A percentile compares a stretch with the other conserved stretches of the same genome.
These are phyloP conservation scores for Eulemur rufifrons DNA, from an alignment of 2,113 vertebrate genomes.

Conservation along the genomic window DNA sequence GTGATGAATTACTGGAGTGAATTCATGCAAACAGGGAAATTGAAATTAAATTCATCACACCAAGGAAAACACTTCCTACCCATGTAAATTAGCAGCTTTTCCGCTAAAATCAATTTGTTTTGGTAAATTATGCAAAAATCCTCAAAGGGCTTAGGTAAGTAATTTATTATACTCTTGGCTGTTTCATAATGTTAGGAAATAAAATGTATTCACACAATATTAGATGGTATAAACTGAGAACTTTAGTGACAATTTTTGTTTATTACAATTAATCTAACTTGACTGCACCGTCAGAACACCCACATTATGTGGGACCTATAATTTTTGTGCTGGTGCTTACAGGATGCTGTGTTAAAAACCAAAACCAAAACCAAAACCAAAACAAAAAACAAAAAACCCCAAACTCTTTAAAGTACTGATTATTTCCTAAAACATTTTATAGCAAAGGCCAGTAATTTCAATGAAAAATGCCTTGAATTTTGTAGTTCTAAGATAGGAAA, in stretches of 20 bases:
- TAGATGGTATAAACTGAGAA: constrained; percentile 80
- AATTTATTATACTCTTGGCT: constrained; percentile 86
- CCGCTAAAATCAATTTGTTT: constrained; percentile 89
- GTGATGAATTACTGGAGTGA: constrained; percentile 86
- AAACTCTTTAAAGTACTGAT: constrained; percentile 32
- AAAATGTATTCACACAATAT: constrained; percentile 86
- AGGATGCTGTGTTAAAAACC: constrained; percentile 45
- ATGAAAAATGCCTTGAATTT: background rate
- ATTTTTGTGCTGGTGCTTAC: constrained; percentile 60
- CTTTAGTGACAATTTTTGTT: constrained; percentile 84
- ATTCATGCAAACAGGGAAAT: constrained; percentile 85
- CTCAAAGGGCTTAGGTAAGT: constrained; percentile 85
- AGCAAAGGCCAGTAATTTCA: constrained; percentile 60
- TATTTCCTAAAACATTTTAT: constrained; percentile 54
- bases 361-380: background rate
- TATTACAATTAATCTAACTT: constrained; percentile 83
- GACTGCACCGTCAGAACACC: constrained; percentile 76
- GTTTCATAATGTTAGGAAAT: constrained; percentile 85
- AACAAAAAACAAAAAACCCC: background rate
- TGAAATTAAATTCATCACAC: constrained; percentile 87
- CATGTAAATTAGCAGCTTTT: constrained; percentile 86
- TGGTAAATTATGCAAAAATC: constrained; percentile 88
- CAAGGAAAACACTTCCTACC: constrained; percentile 84
- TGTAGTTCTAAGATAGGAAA: background rate
- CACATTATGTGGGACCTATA: constrained; percentile 63